Base-by-base conservation (phyloP, 2,888 invertebrate species). In the Hoplodrina ambigua region DNA sequence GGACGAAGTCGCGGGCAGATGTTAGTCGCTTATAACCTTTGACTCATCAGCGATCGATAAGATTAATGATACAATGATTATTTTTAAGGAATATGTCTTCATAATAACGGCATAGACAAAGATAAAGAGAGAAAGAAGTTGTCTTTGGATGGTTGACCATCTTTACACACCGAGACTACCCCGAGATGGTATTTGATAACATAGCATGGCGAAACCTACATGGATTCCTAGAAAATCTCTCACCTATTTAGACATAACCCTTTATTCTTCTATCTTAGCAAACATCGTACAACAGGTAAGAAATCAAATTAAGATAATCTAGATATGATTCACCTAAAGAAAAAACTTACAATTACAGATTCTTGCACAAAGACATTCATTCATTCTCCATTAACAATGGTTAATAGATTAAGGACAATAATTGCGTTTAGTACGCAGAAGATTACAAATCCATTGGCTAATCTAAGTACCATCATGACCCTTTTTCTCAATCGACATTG, bases 401-500 rank as follows among this genome's bases (percentile, higher is more conserved):
- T 46, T 44, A 55, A 0, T 65, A n/a, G 30, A 57, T 53, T 53
- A 57, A 57, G 69, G 75, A 60, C 56, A 69, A 49, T 37, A 30
- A 37, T 55, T 61, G 19, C 70, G 69, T 53, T 65, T 37, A 30
- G 30, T 50, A 59, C 41, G 41, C 11, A 4, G 25, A 10, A 50
- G 57, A 78, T 74, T 65, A 70, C 65, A 62, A 60, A 70, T 60
- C 30, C 3, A 19, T 70, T 62, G 56, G 44, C 75, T 66, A 79
- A 77, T 74, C 80, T 59, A 37, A 60, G 70, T 60, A 50, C 53
- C 59, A 79, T 75, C 80, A n/a, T 78, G 80, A 66, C 61, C 80
- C 62, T 78, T 77, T 79, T 79, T 59, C 71, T 78, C 65, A 50
- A 30, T 71, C 50, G 63, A 50, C 59, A 62, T 66, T 70, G 71